Base-by-base conservation (phyloP, 1,140 invertebrate species). In the Dryas iulia region DNA sequence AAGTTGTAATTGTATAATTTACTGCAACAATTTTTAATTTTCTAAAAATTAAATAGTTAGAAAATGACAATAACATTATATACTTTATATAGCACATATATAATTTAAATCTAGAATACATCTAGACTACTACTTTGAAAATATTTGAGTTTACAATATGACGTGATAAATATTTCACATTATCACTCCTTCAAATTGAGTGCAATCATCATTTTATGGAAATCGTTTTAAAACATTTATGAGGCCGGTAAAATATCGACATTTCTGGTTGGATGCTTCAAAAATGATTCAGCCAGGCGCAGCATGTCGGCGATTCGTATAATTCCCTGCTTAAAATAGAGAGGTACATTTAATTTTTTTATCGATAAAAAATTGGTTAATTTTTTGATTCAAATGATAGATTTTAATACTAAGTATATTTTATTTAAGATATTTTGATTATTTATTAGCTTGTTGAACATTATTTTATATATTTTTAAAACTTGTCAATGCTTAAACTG, bases 281-380 rank as follows among this genome's bases (percentile, higher is more conserved):
- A 73, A 73, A 76, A 76, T 73, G 74, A 73, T 66, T 66, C 74
- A 74, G 73, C 63, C 66, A 69, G 66, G 70, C 68, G 72, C 70
- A 64, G 63, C 63, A 67, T 66, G 70, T 59, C 14, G 25, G 57
- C 57, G 57, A 59, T 59, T 59, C 57, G 57, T 59, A 59, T 59
- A 59, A 59, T 30, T 59, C 53, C 53, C 53, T 56, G 24, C 53
- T 26, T 56, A 25, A 11, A 26, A n/a, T 25, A 25, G 53, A n/a
- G 24, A 12, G 24, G 21, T 3, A 6, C 3, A 54, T 54, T 12
- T 24, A 1, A 54, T 4, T n/a, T 56, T 25, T 26, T n/a, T 56
- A 26, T 56, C 53, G 53, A 56, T 56, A 56, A 26, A 3, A 23
- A 24, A n/a, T n/a, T n/a, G n/a, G n/a, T n/a, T n/a, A n/a, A n/a